Base-by-base conservation (phyloP, 1,140 invertebrate genomes). In the Orius laevigatus region DNA sequence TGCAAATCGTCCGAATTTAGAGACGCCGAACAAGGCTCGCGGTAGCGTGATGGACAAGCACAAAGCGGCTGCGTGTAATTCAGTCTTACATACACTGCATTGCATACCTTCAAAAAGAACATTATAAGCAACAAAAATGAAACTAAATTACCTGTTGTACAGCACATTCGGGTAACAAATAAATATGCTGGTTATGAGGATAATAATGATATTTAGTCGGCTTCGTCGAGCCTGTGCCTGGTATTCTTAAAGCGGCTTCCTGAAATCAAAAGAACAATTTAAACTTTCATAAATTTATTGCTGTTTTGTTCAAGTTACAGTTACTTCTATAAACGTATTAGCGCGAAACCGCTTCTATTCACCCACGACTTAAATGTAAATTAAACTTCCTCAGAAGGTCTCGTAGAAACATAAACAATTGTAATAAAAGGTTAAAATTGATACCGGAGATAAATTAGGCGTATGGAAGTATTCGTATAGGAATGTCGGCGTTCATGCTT, bases 31-130 rank as follows among this genome's bases (percentile, higher is more conserved):
- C 88, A 93, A 5, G 88, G 85, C 66, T 88, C 84, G 56, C 83
- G 71, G 65, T 88, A 86, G 63, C 83, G 70, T 34, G 74, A 72
- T 18, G 87, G 84, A 69, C 89, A 93, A 44, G 86, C 85, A 65
- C 89, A 93, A 50, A 92, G 67, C 11, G 86, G 86, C 63, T 92
- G 87, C 18, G 87, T 91, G 67, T 88, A 90, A 67, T 92, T 91
- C 44, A 92, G 66, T 49, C 88, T 71, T 20, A 90, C 81, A 66
- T 92, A 92, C 44, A 92, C 85, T 1, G 89, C 87, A 63, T 89
- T 92, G 67, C 88, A 92, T 48, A 89, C 85, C 75, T 90, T 18
- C 15, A 41, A 41, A 41, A n/a, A 25, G 11, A 43, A 43, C 14
- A 43, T 14, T 5, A 48, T 14, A 48, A n/a, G 36, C 16, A 48